A percentile compares a stretch with the other conserved stretches of the same genome.
These are phyloP conservation scores for Tyto alba DNA, from an alignment of 2,113 vertebrate genomes.

Conservation along the genomic window DNA sequence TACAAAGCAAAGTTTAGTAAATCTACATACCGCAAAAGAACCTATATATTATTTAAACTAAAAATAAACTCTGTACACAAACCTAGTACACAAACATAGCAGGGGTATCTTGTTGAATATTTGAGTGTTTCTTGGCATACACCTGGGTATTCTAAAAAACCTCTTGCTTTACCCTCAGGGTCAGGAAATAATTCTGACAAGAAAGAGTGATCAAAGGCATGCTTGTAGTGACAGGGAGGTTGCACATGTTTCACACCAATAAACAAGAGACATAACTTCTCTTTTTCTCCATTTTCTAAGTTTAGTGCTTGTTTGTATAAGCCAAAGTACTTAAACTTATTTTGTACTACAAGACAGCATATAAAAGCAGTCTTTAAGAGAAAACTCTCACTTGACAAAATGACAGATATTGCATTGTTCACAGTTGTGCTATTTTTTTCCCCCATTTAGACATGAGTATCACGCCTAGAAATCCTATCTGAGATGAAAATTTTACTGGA, in stretches of 20 bases:
- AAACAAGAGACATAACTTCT: not conserved
- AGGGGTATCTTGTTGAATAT: not conserved
- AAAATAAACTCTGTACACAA: not conserved
- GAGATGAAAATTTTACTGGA: not conserved
- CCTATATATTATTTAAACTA: not conserved
- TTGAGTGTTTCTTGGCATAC: not conserved
- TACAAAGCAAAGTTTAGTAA: not conserved
- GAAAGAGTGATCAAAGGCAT: not conserved
- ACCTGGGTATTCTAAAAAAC: not conserved
- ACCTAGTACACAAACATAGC: accelerated
- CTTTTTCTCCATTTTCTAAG: not conserved
- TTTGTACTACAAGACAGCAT: not conserved
- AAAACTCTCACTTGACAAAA: not conserved
- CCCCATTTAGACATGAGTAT: not conserved
- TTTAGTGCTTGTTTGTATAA: not conserved
- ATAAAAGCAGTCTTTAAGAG: not conserved
- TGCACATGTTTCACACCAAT: not conserved
- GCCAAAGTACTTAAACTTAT: not conserved
- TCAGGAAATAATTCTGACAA: not conserved
- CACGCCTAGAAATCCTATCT: not conserved
- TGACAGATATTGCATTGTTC: not conserved
- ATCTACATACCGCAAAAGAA: not conserved
- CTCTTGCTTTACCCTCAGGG: not conserved
- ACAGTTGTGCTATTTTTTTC: not conserved
- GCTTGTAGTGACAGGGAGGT: not conserved